These are phyloP conservation scores for Chauna torquata DNA, from an alignment of 2,113 vertebrate genomes.

Conservation along the genomic window DNA sequence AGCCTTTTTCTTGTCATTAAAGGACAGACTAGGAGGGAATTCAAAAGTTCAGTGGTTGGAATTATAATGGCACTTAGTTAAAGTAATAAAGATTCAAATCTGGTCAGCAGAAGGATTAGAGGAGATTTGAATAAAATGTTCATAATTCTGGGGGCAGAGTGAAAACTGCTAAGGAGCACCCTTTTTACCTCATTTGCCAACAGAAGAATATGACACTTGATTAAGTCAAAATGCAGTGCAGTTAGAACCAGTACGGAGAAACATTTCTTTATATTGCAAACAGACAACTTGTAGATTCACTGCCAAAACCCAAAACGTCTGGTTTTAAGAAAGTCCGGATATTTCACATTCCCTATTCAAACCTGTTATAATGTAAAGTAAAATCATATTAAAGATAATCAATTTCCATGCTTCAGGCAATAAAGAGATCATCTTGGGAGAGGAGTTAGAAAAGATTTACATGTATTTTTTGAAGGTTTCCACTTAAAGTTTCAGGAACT, in stretches of 20 bases:
- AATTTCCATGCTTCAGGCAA: conserved; percentile 35
- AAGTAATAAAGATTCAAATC: background rate
- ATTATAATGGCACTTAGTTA: background rate
- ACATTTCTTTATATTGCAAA: background rate
- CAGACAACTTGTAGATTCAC: background rate
- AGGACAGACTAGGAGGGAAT: background rate
- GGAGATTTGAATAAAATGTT: background rate
- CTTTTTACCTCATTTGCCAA: background rate
- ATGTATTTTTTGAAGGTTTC: background rate
- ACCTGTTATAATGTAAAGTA: conserved; percentile 5
- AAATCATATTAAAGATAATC: conserved; percentile 38
- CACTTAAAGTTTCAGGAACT: conserved; percentile 7
- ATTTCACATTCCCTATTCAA: background rate
- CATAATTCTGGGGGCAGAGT: background rate
- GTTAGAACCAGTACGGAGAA: background rate
- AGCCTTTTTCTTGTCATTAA: background rate
- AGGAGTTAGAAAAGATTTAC: background rate
- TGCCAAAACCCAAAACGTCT: background rate
- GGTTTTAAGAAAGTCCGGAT: background rate
- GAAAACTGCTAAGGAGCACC: background rate
- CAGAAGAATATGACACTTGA: background rate
- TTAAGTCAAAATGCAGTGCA: background rate
- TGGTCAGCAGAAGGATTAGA: background rate
- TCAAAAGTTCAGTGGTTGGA: background rate
- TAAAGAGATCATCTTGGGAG: conserved; percentile 1